Percentiles rank a stretch among this genome's conserved stretches.
Evolutionary conservation across 2,888 invertebrate genomes (phyloP).

Genomic region (Eretmocerus hayati): DNA sequence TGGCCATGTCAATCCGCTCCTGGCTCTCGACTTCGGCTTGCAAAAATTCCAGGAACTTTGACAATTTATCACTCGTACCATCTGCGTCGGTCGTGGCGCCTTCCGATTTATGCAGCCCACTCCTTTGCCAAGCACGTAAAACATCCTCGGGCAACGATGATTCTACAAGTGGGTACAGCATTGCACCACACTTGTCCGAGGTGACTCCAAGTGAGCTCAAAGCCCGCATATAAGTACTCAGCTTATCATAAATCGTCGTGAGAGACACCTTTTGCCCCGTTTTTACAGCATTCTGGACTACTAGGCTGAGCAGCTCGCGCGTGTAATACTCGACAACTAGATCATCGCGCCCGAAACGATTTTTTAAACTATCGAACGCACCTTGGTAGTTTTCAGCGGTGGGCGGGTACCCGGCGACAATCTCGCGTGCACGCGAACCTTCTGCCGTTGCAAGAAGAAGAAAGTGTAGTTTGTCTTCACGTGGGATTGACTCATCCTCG

Average conservation of each 20-base stretch:
- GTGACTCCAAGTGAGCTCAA: slow-evolving; percentile 25
- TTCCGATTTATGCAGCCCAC: slow-evolving; percentile 2
- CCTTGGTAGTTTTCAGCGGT: slow-evolving; percentile 30
- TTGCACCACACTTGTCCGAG: slow-evolving; percentile 25
- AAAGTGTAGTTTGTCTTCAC: slow-evolving; percentile 24
- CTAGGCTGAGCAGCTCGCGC: slow-evolving; percentile 29
- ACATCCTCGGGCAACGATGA: no score
- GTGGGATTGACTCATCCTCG: slow-evolving; percentile 21
- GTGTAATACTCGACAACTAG: slow-evolving; percentile 32
- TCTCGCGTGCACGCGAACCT: no score
- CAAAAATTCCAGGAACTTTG: slow-evolving; percentile 12
- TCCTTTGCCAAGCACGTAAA: slow-evolving; percentile 24
- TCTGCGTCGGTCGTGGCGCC: not conserved
- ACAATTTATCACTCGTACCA: slow-evolving; percentile 11
- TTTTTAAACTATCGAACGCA: no score
- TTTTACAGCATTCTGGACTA: slow-evolving; percentile 24
- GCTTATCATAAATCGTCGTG: slow-evolving; percentile 27
- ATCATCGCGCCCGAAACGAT: slow-evolving; percentile 28
- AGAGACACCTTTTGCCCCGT: slow-evolving; percentile 17
- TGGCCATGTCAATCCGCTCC: no score
- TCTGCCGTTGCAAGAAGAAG: no score
- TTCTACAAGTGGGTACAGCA: no score
- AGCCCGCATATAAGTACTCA: slow-evolving; percentile 31
- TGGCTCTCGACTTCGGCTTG: no score
- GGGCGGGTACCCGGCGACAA: slow-evolving; percentile 27